phyloP scores from a whole-genome alignment of 2,888 invertebrate genomes.

The Byasa hedistus region DNA sequence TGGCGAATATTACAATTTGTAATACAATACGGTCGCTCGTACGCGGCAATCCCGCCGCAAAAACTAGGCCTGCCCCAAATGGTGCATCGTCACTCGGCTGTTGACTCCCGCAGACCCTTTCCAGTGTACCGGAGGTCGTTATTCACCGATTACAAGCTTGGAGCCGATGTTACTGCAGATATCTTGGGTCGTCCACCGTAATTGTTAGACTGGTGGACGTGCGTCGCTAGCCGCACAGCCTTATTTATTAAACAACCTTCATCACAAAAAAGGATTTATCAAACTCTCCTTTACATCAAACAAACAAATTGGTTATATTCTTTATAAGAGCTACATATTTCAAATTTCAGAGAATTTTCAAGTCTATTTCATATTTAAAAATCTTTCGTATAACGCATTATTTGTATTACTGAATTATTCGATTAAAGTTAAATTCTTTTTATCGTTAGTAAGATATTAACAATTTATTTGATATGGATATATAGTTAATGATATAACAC shows the following conservation, averaged over 20 bases:
- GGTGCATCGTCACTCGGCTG: conserved; percentile 42
- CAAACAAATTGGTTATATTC: conserved; percentile 13
- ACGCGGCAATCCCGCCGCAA: conserved; percentile 38
- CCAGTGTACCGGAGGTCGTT: conserved; percentile 28
- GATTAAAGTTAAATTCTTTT: no score
- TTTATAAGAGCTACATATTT: no score
- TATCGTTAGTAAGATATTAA: no score
- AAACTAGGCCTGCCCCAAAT: conserved; percentile 58
- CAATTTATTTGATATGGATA: no score
- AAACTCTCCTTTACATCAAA: conserved; percentile 1
- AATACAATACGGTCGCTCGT: conserved; percentile 58
- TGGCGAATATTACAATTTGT: conserved; percentile 70
- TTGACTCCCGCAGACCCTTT: conserved; percentile 37
- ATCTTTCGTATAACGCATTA: no score
- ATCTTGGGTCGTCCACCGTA: conserved; percentile 29
- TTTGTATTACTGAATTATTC: no score
- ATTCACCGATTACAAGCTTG: conserved; percentile 31
- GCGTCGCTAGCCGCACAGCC: conserved; percentile 13
- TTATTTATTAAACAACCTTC: conserved; percentile 17
- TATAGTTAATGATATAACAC: no score
- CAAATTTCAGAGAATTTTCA: no score
- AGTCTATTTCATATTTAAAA: no score
- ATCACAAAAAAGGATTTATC: conserved; percentile 16
- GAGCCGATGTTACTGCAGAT: conserved; percentile 30
- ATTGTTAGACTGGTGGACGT: conserved; percentile 31